Evolutionary conservation across 1,140 invertebrate genomes (phyloP).

Genomic region (Melanaphis sacchari): DNA sequence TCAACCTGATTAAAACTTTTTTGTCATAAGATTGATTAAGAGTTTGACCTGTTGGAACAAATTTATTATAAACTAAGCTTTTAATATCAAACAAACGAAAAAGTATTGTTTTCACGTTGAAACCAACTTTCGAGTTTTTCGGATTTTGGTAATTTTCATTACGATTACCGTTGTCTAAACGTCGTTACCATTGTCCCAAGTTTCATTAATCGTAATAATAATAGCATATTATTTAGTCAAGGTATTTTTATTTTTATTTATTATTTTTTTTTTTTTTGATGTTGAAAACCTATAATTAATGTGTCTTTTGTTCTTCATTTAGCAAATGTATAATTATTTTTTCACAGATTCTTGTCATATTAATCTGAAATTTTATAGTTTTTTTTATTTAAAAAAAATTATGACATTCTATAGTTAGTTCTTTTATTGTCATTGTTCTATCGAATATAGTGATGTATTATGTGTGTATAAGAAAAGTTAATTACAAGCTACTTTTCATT

Average conservation of each 20-base stretch:
- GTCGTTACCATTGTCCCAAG: neutral
- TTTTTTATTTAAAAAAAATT: neutral
- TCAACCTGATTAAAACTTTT: neutral
- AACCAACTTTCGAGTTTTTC: neutral
- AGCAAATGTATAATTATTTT: neutral
- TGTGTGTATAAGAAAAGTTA: neutral
- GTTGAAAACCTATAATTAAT: neutral
- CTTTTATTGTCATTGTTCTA: neutral
- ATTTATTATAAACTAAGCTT: neutral
- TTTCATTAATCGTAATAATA: conserved; percentile 11
- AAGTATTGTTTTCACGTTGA: neutral
- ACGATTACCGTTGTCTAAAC: neutral
- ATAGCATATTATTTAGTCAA: neutral
- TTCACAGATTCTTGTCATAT: neutral
- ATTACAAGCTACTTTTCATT: neutral
- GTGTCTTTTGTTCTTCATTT: neutral
- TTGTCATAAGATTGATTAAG: conserved; percentile 1
- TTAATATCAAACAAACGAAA: conserved; percentile 11
- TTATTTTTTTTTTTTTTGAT: neutral
- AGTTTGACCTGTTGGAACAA: conserved; percentile 6
- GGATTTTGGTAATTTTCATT: neutral
- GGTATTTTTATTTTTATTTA: neutral
- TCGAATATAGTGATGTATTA: neutral
- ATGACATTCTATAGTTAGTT: neutral
- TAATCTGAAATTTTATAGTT: neutral